Conservation (phyloP, 2,888 invertebrate species). For the Chalcis sispes region DNA sequence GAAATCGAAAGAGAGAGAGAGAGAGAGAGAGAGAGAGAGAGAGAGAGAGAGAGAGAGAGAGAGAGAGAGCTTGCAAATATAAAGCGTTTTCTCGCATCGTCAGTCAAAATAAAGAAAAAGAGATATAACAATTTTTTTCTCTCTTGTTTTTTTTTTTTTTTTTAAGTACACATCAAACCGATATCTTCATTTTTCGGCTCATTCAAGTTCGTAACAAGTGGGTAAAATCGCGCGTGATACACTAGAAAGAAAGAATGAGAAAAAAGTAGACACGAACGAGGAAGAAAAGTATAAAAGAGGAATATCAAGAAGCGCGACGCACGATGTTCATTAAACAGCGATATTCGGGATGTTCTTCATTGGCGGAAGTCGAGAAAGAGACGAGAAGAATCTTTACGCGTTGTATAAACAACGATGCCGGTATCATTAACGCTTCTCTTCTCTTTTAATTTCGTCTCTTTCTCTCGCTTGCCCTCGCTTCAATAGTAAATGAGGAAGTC, state of each 20-base stretch:
- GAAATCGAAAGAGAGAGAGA: not conserved
- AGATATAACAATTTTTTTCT: too few species aligned
- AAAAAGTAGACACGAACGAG: too few species aligned
- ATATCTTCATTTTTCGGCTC: too few species aligned
- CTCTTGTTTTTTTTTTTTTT: too few species aligned
- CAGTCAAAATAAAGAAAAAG: too few species aligned
- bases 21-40: too few species aligned
- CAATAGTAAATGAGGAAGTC: constrained; percentile 40
- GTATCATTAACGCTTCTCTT: constrained; percentile 36
- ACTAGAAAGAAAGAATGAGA: not conserved
- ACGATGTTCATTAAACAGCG: constrained; percentile 34
- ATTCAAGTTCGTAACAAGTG: too few species aligned
- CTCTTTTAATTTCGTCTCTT: not conserved
- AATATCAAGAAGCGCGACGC: not conserved
- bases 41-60: too few species aligned
- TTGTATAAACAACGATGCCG: constrained; percentile 31
- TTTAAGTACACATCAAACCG: too few species aligned
- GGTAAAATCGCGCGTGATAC: too few species aligned
- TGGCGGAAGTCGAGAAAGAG: not conserved
- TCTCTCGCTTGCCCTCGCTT: constrained; percentile 4
- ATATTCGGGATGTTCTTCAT: constrained; percentile 19
- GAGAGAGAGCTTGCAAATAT: not conserved
- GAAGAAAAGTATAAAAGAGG: too few species aligned
- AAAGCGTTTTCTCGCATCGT: too few species aligned
- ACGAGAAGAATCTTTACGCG: not conserved